A percentile compares a stretch with the other conserved stretches of the same genome.
phyloP scores from a whole-genome alignment of 2,797 vertebrate species.

The Pogoniulus pusillus region DNA sequence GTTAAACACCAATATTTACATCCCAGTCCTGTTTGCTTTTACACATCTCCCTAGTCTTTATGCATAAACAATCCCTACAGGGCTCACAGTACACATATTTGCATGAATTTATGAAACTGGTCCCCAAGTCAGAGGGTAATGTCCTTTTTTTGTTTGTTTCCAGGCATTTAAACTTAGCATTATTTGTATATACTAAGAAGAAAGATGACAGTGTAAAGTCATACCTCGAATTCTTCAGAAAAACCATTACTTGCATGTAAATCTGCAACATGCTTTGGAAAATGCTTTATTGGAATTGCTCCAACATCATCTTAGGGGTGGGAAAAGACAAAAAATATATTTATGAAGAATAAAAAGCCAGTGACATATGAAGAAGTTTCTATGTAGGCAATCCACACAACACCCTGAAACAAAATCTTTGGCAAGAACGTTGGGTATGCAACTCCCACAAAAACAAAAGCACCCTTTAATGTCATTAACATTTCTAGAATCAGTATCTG shows the following conservation, averaged over 20 bases:
- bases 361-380: not conserved
- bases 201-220: slow-evolving; percentile 54
- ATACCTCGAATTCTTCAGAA: slow-evolving; percentile 94
- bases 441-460: not conserved
- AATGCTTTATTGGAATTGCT: slow-evolving; percentile 86
- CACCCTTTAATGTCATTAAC: not conserved
- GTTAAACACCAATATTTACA: not conserved
- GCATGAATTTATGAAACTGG: not conserved
- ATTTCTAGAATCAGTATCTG: not conserved
- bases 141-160: not conserved
- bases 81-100: not conserved
- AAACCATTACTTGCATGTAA: slow-evolving; percentile 90
- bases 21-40: not conserved
- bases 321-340: slow-evolving; percentile 53
- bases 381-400: slow-evolving; percentile 39
- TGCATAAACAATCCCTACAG: not conserved
- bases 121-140: not conserved
- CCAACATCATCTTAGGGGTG: slow-evolving; percentile 81
- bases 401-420: slow-evolving; percentile 25
- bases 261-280: slow-evolving; percentile 89
- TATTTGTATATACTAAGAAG: slow-evolving; percentile 16
- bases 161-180: slow-evolving; percentile 10
- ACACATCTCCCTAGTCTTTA: not conserved
- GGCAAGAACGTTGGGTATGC: not conserved
- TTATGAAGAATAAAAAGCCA: slow-evolving; percentile 55